phyloP scores from a whole-genome alignment of 1,140 invertebrate species.

The Rhyzopertha dominica region DNA sequence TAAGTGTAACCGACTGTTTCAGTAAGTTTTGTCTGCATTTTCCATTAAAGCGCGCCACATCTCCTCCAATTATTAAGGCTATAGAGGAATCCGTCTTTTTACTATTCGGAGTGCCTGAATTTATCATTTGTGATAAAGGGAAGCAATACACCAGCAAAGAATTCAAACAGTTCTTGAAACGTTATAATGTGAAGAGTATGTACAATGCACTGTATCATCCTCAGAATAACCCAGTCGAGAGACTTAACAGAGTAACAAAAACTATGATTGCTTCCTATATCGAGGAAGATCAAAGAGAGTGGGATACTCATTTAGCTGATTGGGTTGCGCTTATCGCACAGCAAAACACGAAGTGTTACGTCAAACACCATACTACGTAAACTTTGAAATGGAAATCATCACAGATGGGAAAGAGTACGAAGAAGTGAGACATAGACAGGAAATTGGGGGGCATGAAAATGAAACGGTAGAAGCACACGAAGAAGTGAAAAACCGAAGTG shows the following conservation, averaged over 20 bases:
- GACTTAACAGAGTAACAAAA: constrained; percentile 26
- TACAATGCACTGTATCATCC: constrained; percentile 5
- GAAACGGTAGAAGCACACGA: too few species aligned
- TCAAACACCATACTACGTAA: constrained; percentile 21
- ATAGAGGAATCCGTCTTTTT: constrained; percentile 12
- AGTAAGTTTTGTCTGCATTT: constrained; percentile 8
- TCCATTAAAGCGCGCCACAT: constrained; percentile 1
- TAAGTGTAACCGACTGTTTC: constrained; percentile 14
- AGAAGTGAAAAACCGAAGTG: too few species aligned
- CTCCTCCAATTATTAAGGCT: background rate
- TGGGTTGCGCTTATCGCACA: constrained; percentile 28
- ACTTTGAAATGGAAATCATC: constrained; percentile 7
- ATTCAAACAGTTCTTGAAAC: background rate
- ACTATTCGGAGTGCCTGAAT: constrained; percentile 20
- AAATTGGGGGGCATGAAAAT: too few species aligned
- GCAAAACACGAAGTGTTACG: constrained; percentile 25
- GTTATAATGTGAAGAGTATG: background rate
- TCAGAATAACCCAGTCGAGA: background rate
- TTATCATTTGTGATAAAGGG: constrained; percentile 11
- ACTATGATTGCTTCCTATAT: constrained; percentile 27
- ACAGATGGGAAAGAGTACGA: constrained; percentile 7
- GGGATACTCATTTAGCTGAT: constrained; percentile 26
- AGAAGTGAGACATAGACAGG: too few species aligned
- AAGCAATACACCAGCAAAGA: background rate
- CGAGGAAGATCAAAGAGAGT: constrained; percentile 24